Percentiles rank a stretch among this genome's conserved stretches.
These are phyloP conservation scores for Trachelipus rathkii DNA, from an alignment of 1,140 invertebrate genomes.

Conservation along the genomic window DNA sequence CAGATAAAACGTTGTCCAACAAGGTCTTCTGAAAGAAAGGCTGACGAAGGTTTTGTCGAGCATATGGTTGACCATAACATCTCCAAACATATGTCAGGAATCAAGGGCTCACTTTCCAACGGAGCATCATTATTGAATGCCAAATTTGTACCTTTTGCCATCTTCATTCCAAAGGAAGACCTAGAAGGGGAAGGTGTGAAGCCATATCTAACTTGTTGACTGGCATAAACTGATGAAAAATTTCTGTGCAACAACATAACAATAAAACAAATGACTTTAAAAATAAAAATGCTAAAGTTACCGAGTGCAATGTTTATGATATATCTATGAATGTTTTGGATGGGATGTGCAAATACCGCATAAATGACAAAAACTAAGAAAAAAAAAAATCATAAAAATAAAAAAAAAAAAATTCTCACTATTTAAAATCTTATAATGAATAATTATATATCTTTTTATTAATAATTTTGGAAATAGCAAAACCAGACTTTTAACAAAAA, in stretches of 20 bases:
- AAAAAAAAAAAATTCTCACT: too few species aligned
- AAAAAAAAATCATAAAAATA: too few species aligned
- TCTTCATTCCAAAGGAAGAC: slow-evolving; percentile 37
- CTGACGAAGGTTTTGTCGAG: slow-evolving; percentile 63
- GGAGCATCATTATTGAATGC: slow-evolving; percentile 31
- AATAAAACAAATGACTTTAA: slow-evolving; percentile 47
- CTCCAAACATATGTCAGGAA: slow-evolving; percentile 79
- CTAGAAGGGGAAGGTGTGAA: slow-evolving; percentile 46
- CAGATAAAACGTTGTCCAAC: slow-evolving; percentile 78
- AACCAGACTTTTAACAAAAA: too few species aligned
- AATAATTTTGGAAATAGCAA: too few species aligned
- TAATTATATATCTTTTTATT: too few species aligned
- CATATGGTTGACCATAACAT: slow-evolving; percentile 74
- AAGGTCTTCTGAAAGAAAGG: slow-evolving; percentile 75
- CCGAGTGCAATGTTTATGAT: too few species aligned
- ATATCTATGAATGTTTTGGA: too few species aligned
- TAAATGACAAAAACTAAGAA: too few species aligned
- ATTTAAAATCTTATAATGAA: too few species aligned
- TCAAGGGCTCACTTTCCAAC: slow-evolving; percentile 63
- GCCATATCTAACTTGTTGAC: slow-evolving; percentile 46
- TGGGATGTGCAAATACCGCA: too few species aligned
- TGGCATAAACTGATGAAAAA: slow-evolving; percentile 30
- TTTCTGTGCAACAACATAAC: slow-evolving; percentile 32
- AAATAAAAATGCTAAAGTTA: not conserved
- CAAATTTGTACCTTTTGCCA: slow-evolving; percentile 43